Conservation (phyloP, 1,140 invertebrate genomes). For the Drosophila kepulauana region DNA sequence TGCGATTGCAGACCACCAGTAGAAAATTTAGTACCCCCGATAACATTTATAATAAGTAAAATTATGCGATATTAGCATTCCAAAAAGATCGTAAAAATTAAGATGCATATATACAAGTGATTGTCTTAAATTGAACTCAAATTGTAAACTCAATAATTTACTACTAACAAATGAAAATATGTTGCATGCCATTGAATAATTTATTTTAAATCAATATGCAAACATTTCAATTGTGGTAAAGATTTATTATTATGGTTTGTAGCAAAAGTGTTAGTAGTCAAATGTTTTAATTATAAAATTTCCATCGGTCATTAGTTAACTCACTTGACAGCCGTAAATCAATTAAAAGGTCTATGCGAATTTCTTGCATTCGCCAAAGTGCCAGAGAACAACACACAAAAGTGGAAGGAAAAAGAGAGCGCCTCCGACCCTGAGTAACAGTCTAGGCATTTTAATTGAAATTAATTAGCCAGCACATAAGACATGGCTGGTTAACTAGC, state of each 20-base stretch:
- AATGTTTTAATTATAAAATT: conserved; percentile 45
- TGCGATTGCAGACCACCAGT: too few species aligned
- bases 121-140: too few species aligned
- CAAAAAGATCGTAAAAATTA: too few species aligned
- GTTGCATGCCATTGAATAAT: too few species aligned
- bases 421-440: conserved; percentile 44
- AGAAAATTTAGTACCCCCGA: too few species aligned
- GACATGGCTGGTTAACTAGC: conserved; percentile 62
- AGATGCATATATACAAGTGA: too few species aligned
- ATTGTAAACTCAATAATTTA: too few species aligned
- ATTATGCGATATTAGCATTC: too few species aligned
- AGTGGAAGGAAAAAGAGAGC: background rate
- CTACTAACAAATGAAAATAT: too few species aligned
- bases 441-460: conserved; percentile 83
- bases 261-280: conserved; percentile 9
- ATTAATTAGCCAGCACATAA: conserved; percentile 74
- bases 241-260: background rate
- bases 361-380: conserved; percentile 32
- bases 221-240: too few species aligned
- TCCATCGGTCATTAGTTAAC: conserved; percentile 40
- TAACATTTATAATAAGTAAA: too few species aligned
- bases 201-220: too few species aligned
- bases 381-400: background rate
- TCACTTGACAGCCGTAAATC: conserved; percentile 70
- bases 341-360: conserved; percentile 74